phyloP scores from a whole-genome alignment of 1,140 invertebrate species.

The Lepidurus arcticus region DNA sequence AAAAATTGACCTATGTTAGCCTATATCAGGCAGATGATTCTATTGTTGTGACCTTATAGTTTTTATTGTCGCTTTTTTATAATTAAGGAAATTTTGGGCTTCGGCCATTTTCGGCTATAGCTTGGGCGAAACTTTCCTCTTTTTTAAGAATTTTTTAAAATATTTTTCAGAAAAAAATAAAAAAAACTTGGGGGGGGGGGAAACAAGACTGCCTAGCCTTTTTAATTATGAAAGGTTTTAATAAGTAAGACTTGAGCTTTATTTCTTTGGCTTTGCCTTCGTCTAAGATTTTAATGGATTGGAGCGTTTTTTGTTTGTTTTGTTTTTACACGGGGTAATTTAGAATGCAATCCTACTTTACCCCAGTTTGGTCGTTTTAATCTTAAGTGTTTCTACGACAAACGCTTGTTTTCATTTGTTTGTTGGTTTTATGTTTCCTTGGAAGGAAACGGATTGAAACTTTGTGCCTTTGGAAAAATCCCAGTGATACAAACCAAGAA shows the following conservation, averaged over 20 bases:
- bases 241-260: neutral
- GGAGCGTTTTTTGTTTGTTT: neutral
- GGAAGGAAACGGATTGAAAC: neutral
- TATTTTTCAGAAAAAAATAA: no score
- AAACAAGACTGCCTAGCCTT: neutral
- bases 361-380: neutral
- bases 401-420: neutral
- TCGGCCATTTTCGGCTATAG: no score
- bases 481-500: constrained; percentile 21
- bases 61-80: no score
- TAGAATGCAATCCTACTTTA: neutral
- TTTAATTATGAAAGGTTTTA: neutral
- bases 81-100: no score
- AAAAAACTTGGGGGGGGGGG: no score
- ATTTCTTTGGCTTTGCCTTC: no score
- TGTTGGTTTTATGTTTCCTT: no score
- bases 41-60: no score
- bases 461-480: constrained; percentile 7
- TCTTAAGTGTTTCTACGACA: neutral
- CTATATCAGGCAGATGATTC: neutral
- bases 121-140: no score
- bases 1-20: neutral
- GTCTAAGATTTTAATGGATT: neutral
- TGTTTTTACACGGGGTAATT: neutral
- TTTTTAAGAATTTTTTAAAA: no score